A percentile compares a stretch with the other conserved stretches of the same genome.
Conservation (phyloP, 2,797 vertebrate species). For the Poeciliopsis turneri region DNA sequence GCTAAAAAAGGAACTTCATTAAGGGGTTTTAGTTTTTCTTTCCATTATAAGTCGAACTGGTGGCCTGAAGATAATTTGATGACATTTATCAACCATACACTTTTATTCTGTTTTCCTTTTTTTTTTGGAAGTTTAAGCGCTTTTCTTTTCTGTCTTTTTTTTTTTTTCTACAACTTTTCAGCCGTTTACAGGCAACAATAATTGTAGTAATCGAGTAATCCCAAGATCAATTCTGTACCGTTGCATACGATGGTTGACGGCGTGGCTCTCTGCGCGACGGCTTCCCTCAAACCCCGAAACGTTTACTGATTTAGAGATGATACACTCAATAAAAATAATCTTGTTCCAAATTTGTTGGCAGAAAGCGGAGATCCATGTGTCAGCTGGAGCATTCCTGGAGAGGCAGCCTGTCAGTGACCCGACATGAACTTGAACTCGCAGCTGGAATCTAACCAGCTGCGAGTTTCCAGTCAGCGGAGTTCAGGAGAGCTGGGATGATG, state of each 20-base stretch:
- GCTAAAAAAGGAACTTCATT: not conserved
- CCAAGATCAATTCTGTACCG: not conserved
- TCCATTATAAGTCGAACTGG: not conserved
- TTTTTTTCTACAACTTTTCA: not conserved
- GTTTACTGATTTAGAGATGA: not conserved
- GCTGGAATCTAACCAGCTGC: constrained; percentile 3
- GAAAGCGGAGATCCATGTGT: not conserved
- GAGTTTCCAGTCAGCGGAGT: not conserved
- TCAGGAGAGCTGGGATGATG: not conserved
- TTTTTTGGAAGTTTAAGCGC: not conserved
- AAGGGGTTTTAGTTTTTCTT: not conserved
- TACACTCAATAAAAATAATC: not conserved
- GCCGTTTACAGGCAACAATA: not conserved
- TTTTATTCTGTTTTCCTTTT: not conserved
- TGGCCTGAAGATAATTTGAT: too few species aligned
- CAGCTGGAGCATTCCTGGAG: not conserved
- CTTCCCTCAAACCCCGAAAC: not conserved
- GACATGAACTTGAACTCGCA: not conserved
- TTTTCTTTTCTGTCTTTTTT: not conserved
- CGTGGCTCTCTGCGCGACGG: not conserved
- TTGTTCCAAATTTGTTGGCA: constrained; percentile 1
- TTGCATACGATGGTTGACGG: not conserved
- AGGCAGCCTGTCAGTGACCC: constrained; percentile 1
- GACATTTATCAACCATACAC: not conserved
- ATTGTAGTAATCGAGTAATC: not conserved